Base-by-base conservation (phyloP, 2,797 vertebrate genomes). In the Cryptoblepharus egeriae region DNA sequence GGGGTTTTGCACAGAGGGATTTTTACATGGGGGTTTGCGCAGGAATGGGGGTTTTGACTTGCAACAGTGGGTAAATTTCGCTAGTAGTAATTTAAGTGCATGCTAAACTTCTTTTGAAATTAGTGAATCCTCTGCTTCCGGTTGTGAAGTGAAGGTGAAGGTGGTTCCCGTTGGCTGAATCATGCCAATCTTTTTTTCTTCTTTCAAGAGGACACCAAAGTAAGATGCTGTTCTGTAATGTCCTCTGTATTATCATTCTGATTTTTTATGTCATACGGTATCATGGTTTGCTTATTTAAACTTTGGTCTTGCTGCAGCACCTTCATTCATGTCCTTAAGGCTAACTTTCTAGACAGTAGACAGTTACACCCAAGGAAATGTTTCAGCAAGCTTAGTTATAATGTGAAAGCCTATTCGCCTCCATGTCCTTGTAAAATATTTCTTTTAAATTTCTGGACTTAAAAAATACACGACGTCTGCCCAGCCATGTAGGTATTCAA, bases 381-480 rank as follows among this genome's bases (percentile, higher is more conserved):
- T 84, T 39, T 42, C 1, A 77, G 1, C 30, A 86, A 49, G 7
- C 75, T 79, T 85, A 85, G 81, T 88, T 89, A 88, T 71, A 69
- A 8, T 24, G 60, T 2, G 45, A 45, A 79, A 67, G 13, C 11
- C 10, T 84, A 81, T 18, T 5, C 61, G 32, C 71, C 42, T 16
- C 28, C 86, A 22, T 39, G 30, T 58, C 28, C 65, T 91, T 92
- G 32, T 42, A 72, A 83, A 49, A 77, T 85, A 15, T 0, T 20
- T 78, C 18, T 88, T 84, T 92, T 87, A 26, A 85, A 9, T 69
- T 39, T 73, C 60, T 87, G 81, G 67, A 63, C 0, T 80, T n/a
- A 58, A 70, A 89, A 92, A 89, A 58, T 67, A 89, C 91, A 89
- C 88, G 83, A n/a, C 80, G 61, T 81, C 57, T 80, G 58, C 15